Conservation (phyloP, 2,113 vertebrate genomes). For the Acanthochromis polyacanthus region DNA sequence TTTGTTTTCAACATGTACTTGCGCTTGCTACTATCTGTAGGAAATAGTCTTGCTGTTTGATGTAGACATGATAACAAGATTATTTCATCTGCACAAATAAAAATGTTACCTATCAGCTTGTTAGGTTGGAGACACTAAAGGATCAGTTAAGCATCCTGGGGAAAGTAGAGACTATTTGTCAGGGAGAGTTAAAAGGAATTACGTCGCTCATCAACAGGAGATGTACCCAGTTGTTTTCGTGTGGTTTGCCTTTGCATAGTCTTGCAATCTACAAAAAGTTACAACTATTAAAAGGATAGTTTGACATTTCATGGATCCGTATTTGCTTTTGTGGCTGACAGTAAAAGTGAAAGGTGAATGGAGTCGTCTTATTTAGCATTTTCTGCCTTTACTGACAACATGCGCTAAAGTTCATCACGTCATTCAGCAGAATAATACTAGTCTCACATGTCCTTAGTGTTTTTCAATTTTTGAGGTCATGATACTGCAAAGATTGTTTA, state of each 20-base stretch:
- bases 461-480: no score
- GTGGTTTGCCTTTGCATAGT: neutral
- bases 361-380: no score
- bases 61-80: conserved; percentile 18
- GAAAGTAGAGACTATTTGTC: neutral
- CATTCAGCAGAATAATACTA: no score
- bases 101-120: neutral
- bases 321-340: neutral
- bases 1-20: conserved; percentile 17
- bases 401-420: no score
- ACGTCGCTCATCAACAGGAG: neutral
- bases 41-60: conserved; percentile 19
- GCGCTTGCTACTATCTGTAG: neutral
- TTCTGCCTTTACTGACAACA: no score
- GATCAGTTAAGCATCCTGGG: neutral
- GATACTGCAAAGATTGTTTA: no score
- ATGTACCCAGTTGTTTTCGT: neutral
- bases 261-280: neutral
- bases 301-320: neutral
- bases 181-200: neutral
- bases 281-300: neutral
- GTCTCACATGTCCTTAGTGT: no score
- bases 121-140: conserved; percentile 1
- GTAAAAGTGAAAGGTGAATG: no score
- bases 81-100: conserved; percentile 1